Percentiles rank a stretch among this genome's conserved stretches.
Evolutionary conservation across 2,113 vertebrate species (phyloP).

Genomic region (Hepsetus odoe): DNA sequence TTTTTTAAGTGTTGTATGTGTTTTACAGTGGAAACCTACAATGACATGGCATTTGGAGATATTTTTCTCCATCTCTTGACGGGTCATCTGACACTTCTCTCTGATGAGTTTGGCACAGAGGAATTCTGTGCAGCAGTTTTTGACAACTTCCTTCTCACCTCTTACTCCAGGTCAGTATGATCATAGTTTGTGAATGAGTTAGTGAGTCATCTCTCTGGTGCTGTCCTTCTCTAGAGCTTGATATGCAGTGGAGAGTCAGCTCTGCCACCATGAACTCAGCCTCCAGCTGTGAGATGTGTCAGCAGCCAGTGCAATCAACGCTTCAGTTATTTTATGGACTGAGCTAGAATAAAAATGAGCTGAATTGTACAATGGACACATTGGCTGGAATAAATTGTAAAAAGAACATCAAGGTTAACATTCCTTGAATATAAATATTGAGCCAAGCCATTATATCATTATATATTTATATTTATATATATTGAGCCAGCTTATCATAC

Average conservation of each 20-base stretch:
- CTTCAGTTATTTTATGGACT: neutral
- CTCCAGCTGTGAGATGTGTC: neutral
- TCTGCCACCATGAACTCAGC: neutral
- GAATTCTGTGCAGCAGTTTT: constrained; percentile 92
- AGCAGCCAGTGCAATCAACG: neutral
- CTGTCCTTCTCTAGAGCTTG: neutral
- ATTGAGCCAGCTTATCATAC: no score
- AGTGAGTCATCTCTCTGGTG: no score
- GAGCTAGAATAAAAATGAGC: neutral
- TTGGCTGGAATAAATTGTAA: neutral
- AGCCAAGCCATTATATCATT: no score
- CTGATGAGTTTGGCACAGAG: constrained; percentile 89
- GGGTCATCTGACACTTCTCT: constrained; percentile 88
- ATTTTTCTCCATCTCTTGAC: constrained; percentile 96
- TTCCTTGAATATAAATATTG: neutral
- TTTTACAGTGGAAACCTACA: constrained; percentile 86
- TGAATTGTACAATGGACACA: neutral
- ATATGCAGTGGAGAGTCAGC: neutral
- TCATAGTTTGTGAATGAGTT: neutral
- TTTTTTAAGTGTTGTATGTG: neutral
- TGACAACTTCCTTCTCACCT: constrained; percentile 89
- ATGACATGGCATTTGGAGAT: constrained; percentile 91
- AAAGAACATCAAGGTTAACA: neutral
- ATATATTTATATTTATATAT: no score
- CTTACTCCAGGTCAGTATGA: constrained; percentile 83